Conservation (phyloP, 2,888 invertebrate species). For the Scelioninae gen. 2 region DNA sequence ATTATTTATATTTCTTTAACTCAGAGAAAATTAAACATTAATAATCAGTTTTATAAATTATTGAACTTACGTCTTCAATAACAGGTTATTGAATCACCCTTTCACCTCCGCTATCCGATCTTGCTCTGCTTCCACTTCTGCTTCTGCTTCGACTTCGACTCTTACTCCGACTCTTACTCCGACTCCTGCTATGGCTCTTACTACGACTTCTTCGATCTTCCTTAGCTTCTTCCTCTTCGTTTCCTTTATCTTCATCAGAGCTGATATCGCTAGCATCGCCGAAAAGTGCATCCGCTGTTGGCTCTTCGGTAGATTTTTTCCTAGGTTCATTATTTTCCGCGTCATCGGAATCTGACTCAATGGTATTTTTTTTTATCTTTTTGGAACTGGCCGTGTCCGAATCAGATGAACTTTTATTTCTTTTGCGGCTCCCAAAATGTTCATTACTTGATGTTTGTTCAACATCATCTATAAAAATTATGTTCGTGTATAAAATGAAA, state of each 20-base stretch:
- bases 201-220: slow-evolving; percentile 74
- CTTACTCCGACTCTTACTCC: slow-evolving; percentile 74
- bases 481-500: not conserved
- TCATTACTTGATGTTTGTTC: slow-evolving; percentile 49
- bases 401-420: slow-evolving; percentile 67
- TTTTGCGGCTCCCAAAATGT: slow-evolving; percentile 65
- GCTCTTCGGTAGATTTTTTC: slow-evolving; percentile 75
- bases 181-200: slow-evolving; percentile 73
- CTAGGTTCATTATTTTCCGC: slow-evolving; percentile 68
- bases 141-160: slow-evolving; percentile 74
- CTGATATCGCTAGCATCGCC: slow-evolving; percentile 96
- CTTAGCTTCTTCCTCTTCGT: slow-evolving; percentile 62
- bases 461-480: not conserved
- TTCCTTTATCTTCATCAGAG: slow-evolving; percentile 84
- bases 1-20: too few species aligned
- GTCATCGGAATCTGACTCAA: slow-evolving; percentile 84
- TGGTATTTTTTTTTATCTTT: slow-evolving; percentile 77
- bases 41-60: slow-evolving; percentile 7
- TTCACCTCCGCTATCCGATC: slow-evolving; percentile 72
- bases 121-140: slow-evolving; percentile 68
- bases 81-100: slow-evolving; percentile 66
- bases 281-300: slow-evolving; percentile 89
- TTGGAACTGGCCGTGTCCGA: slow-evolving; percentile 71
- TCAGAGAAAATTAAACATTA: too few species aligned
- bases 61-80: slow-evolving; percentile 66